Conservation (phyloP, 1,140 invertebrate species). For the Drosophila ironensis region DNA sequence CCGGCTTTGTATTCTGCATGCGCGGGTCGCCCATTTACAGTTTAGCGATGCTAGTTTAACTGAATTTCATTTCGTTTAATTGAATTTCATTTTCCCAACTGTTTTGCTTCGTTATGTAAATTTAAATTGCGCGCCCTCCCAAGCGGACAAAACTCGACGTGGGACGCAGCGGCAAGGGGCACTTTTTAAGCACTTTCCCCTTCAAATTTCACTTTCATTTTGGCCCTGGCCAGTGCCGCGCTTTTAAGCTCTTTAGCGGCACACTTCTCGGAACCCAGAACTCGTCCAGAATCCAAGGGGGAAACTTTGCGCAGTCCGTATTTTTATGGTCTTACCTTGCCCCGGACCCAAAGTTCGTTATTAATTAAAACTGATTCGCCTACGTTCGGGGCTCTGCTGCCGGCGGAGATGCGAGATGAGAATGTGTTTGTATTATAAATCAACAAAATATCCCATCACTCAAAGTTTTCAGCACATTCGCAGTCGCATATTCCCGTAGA, state of each 20-base stretch:
- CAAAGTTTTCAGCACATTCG: slow-evolving; percentile 46
- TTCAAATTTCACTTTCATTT: slow-evolving; percentile 36
- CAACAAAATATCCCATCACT: slow-evolving; percentile 51
- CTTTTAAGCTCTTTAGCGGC: slow-evolving; percentile 31
- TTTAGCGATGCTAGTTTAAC: slow-evolving; percentile 28
- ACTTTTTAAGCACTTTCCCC: slow-evolving; percentile 28
- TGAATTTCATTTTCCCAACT: slow-evolving; percentile 53
- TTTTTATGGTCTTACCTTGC: slow-evolving; percentile 1
- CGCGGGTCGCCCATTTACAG: neutral
- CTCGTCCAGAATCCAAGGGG: neutral
- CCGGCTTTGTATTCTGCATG: neutral
- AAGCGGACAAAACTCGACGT: neutral
- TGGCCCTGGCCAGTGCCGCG: neutral
- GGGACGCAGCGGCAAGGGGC: no score
- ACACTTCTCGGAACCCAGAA: slow-evolving; percentile 2
- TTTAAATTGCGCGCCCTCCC: slow-evolving; percentile 35
- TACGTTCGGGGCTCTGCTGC: slow-evolving; percentile 15
- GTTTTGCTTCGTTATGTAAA: slow-evolving; percentile 56
- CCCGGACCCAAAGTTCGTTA: slow-evolving; percentile 13
- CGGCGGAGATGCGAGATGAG: neutral
- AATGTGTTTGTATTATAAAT: slow-evolving; percentile 41
- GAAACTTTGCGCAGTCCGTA: slow-evolving; percentile 13
- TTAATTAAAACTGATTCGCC: slow-evolving; percentile 43
- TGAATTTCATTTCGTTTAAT: slow-evolving; percentile 60
- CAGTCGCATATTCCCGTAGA: slow-evolving; percentile 11